Percentiles rank a stretch among this genome's conserved stretches.
Evolutionary conservation across 1,140 invertebrate genomes (phyloP).

Genomic region (Halesus radiatus): DNA sequence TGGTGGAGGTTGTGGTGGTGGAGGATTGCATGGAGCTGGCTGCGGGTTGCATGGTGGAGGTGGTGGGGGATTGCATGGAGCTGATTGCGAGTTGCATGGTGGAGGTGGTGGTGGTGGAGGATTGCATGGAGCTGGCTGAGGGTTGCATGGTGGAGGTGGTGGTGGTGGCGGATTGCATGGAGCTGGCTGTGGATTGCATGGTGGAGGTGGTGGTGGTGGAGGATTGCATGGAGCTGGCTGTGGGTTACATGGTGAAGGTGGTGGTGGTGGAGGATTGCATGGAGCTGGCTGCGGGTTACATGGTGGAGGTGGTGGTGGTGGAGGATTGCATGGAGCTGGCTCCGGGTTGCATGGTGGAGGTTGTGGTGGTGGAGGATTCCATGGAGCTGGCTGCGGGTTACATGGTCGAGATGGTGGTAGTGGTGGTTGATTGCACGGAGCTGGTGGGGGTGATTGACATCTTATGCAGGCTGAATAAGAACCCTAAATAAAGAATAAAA

Average conservation of each 20-base stretch:
- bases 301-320: constrained; percentile 14
- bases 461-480: neutral
- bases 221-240: too few relatives aligned
- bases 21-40: neutral
- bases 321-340: neutral
- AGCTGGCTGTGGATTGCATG: neutral
- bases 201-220: neutral
- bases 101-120: neutral
- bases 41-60: constrained; percentile 8
- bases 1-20: constrained; percentile 1
- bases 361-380: neutral
- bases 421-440: neutral
- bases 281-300: neutral
- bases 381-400: neutral
- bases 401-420: neutral
- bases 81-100: neutral
- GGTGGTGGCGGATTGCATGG: neutral
- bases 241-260: neutral
- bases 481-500: neutral
- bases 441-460: neutral
- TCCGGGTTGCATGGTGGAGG: constrained; percentile 10
- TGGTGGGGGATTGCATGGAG: neutral
- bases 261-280: neutral
- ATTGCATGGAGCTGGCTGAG: neutral
- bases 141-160: neutral